Evolutionary conservation across 2,797 vertebrate species (phyloP).

Genomic region (Microchirus variegatus): DNA sequence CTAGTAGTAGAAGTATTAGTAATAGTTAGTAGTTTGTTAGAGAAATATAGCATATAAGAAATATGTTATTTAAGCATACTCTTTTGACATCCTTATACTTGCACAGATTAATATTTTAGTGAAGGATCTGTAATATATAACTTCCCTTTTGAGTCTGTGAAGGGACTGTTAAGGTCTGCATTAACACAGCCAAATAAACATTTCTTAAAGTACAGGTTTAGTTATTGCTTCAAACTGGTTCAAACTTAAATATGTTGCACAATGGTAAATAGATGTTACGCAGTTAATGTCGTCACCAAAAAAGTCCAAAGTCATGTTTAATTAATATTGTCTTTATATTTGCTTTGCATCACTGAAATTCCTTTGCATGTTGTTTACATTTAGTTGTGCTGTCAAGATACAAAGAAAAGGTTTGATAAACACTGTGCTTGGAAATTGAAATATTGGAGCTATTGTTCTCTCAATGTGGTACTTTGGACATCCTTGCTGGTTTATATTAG

Average conservation of each 20-base stretch:
- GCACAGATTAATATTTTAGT: no score
- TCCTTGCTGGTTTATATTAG: constrained; percentile 50
- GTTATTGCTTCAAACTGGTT: neutral
- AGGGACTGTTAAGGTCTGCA: neutral
- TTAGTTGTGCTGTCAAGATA: neutral
- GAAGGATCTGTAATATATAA: neutral
- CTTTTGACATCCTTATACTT: no score
- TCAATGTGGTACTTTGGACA: constrained; percentile 5
- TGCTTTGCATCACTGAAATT: no score
- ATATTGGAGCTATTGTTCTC: neutral
- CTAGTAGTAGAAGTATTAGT: no score
- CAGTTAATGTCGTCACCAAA: neutral
- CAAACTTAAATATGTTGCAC: no score
- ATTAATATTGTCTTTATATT: no score
- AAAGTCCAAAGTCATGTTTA: neutral
- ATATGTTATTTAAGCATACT: no score
- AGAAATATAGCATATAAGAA: neutral
- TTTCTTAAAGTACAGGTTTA: neutral
- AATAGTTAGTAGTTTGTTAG: no score
- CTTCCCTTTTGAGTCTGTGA: neutral
- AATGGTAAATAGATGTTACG: no score
- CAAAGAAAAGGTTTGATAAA: neutral
- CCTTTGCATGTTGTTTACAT: no score
- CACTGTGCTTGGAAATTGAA: neutral
- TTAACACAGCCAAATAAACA: neutral